Evolutionary conservation across 2,113 vertebrate species (phyloP).

Genomic region (Sinocyclocheilus anshuiensis): DNA sequence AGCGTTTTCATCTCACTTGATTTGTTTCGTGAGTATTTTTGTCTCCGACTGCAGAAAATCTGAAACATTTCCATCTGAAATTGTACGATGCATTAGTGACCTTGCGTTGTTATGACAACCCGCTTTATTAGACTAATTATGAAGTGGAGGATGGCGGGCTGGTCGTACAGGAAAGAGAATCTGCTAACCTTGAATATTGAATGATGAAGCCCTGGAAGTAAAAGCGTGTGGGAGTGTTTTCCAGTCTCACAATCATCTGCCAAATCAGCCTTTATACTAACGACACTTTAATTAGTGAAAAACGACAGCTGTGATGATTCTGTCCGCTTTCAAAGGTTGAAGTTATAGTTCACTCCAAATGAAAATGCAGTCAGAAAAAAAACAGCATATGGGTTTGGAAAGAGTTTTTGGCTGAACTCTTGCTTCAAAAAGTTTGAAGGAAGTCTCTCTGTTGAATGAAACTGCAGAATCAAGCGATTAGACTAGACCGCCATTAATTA

Average conservation of each 20-base stretch:
- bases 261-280: background rate
- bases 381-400: background rate
- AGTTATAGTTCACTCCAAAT: background rate
- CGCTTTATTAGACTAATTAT: background rate
- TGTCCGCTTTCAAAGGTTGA: background rate
- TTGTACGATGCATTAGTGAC: background rate
- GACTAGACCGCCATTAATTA: conserved; percentile 15
- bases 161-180: background rate
- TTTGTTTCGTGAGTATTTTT: background rate
- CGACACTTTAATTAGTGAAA: conserved; percentile 9
- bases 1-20: background rate
- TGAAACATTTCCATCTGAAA: background rate
- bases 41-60: background rate
- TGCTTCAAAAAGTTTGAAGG: background rate
- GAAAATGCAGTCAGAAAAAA: background rate
- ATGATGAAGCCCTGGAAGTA: background rate
- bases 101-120: conserved; percentile 13
- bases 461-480: background rate
- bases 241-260: background rate
- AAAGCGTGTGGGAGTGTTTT: background rate
- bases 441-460: background rate
- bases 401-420: background rate
- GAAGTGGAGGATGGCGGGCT: background rate
- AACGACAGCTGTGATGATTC: background rate
- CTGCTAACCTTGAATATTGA: background rate